Evolutionary conservation across 1,140 invertebrate species (phyloP).

Genomic region (Tetragnatha versicolor): DNA sequence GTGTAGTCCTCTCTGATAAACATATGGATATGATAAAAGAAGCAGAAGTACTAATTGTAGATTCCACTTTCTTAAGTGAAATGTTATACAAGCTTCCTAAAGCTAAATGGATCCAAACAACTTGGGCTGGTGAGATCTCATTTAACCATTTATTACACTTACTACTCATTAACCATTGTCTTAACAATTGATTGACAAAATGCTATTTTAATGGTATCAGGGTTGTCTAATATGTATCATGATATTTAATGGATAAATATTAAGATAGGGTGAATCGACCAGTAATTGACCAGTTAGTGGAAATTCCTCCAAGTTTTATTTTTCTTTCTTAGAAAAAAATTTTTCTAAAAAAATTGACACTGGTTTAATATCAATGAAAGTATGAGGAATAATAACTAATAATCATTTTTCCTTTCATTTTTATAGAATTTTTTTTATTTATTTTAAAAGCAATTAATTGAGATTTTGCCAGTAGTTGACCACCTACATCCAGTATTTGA

Average conservation of each 20-base stretch:
- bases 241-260: background rate
- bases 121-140: constrained; percentile 52
- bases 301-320: no score
- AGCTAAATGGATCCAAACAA: constrained; percentile 45
- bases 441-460: no score
- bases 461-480: no score
- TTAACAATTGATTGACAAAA: background rate
- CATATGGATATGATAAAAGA: constrained; percentile 1
- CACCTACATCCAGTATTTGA: no score
- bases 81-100: constrained; percentile 39
- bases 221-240: background rate
- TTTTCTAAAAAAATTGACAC: no score
- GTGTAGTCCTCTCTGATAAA: constrained; percentile 37
- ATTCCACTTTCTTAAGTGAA: constrained; percentile 11
- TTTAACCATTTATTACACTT: background rate
- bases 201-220: background rate
- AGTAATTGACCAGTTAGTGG: no score
- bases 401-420: no score
- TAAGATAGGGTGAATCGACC: no score
- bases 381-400: no score
- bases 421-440: no score
- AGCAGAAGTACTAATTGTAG: constrained; percentile 32
- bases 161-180: background rate
- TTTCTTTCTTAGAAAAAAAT: no score
- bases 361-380: no score